A percentile compares a stretch with the other conserved stretches of the same genome.
Evolutionary conservation across 53 echinoderm and acorn worm species (phyloP).

Genomic region (Antedon mediterranea): DNA sequence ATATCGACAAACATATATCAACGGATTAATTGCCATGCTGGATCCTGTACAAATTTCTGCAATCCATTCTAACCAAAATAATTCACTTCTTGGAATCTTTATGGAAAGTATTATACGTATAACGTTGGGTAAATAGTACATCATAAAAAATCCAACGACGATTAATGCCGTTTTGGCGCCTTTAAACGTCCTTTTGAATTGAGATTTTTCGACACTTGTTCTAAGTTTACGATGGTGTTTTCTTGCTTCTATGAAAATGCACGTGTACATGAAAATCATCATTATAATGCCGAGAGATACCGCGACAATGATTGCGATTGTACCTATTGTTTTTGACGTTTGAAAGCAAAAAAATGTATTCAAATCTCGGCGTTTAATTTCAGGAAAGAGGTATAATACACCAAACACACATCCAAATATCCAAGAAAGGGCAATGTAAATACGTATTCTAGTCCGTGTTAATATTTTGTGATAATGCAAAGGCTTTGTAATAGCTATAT

Average conservation of each 20-base stretch:
- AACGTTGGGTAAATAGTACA: background rate
- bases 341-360: background rate
- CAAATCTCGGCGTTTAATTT: background rate
- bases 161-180: background rate
- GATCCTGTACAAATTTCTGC: background rate
- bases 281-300: background rate
- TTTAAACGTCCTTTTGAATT: background rate
- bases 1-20: background rate
- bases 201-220: background rate
- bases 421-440: background rate
- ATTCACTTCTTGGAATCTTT: background rate
- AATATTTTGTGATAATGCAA: background rate
- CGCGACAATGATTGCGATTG: background rate
- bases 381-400: background rate
- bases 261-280: background rate
- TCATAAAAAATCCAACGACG: background rate
- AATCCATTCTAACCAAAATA: background rate
- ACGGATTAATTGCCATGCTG: background rate
- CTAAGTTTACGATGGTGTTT: background rate
- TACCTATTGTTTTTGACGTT: background rate
- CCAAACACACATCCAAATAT: background rate
- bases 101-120: background rate
- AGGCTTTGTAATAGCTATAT: background rate
- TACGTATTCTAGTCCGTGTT: background rate
- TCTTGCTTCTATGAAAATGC: background rate